phyloP scores from a whole-genome alignment of 1,140 invertebrate genomes.

The Orussus abietinus region DNA sequence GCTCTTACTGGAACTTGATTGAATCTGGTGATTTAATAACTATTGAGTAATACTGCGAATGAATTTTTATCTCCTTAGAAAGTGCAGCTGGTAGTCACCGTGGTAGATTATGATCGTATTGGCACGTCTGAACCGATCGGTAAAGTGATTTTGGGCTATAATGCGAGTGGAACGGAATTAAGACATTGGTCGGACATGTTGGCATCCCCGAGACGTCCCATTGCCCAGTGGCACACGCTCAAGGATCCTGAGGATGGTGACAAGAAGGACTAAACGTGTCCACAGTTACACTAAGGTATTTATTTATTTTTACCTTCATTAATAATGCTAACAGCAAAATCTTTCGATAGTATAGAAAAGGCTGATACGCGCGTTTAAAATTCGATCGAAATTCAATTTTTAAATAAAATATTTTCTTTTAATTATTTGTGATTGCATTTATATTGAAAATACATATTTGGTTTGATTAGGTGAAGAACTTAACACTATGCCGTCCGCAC shows the following conservation, averaged over 20 bases:
- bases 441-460: too few relatives aligned
- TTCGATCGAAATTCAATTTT: too few relatives aligned
- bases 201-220: conserved; percentile 94
- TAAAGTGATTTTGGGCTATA: conserved; percentile 94
- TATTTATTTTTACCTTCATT: too few relatives aligned
- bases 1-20: too few relatives aligned
- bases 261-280: conserved; percentile 72
- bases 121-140: conserved; percentile 99
- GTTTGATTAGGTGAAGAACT: too few relatives aligned
- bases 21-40: too few relatives aligned
- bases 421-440: too few relatives aligned
- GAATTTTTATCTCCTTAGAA: conserved; percentile 68
- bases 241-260: conserved; percentile 94
- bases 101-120: conserved; percentile 99
- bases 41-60: conserved; percentile 6
- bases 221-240: conserved; percentile 99
- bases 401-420: too few relatives aligned
- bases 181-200: conserved; percentile 99
- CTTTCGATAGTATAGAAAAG: too few relatives aligned
- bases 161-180: conserved; percentile 94
- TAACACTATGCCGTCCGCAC: too few relatives aligned
- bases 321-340: too few relatives aligned
- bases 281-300: neutral
- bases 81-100: conserved; percentile 96
- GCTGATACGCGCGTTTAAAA: too few relatives aligned